These are phyloP conservation scores for Bursaphelenchus okinawaensis DNA, from an alignment of 2,888 invertebrate species.

Conservation along the genomic window DNA sequence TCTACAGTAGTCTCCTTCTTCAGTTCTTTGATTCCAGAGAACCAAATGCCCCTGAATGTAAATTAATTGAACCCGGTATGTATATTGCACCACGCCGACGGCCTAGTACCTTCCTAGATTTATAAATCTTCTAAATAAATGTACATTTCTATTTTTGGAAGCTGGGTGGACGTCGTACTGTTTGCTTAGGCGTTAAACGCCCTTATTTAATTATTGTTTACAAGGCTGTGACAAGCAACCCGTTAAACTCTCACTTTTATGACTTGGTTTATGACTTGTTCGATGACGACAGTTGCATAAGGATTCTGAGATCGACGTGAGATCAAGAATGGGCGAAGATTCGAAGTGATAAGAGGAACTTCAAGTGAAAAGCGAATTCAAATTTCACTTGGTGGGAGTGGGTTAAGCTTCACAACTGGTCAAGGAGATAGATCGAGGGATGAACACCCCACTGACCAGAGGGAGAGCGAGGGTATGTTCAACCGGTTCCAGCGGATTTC, in stretches of 20 bases:
- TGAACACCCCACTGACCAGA: background rate
- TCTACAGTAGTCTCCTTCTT: constrained; percentile 76
- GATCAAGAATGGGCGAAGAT: background rate
- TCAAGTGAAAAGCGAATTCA: background rate
- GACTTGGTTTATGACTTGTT: background rate
- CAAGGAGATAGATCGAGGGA: background rate
- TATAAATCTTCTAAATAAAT: too few relatives aligned
- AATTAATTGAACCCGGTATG: constrained; percentile 27
- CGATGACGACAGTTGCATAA: background rate
- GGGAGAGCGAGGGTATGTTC: background rate
- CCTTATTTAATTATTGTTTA: background rate
- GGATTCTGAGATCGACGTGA: background rate
- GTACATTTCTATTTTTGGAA: too few relatives aligned
- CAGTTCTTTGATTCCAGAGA: constrained; percentile 85
- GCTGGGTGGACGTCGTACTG: too few relatives aligned
- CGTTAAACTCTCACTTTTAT: background rate
- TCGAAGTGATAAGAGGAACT: background rate
- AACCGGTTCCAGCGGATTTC: background rate
- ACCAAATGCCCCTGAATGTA: constrained; percentile 64
- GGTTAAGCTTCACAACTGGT: background rate
- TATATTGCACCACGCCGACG: background rate
- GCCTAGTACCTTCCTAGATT: too few relatives aligned
- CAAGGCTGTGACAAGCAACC: background rate
- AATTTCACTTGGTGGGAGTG: background rate
- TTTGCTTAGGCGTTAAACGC: background rate